Conservation (phyloP, 1,140 invertebrate genomes). For the Neomicropteryx cornuta region DNA sequence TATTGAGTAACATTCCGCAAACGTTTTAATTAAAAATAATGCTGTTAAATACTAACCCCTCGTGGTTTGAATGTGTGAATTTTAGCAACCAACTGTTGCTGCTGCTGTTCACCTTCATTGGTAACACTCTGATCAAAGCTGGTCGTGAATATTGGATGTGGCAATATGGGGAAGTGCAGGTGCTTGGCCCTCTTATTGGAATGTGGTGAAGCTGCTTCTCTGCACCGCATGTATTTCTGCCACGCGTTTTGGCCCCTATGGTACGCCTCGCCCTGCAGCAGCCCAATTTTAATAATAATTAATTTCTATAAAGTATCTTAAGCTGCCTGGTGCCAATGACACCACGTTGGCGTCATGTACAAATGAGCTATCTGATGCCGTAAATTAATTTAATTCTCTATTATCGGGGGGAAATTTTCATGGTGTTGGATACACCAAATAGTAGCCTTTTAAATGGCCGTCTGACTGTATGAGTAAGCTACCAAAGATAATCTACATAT, state of each 20-base stretch:
- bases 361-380: not conserved
- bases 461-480: no score
- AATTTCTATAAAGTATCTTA: no score
- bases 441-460: no score
- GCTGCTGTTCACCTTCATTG: conserved; percentile 15
- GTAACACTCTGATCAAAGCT: conserved; percentile 22
- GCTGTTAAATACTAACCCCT: conserved; percentile 50
- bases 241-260: conserved; percentile 81
- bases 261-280: conserved; percentile 52
- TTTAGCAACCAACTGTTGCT: conserved; percentile 50
- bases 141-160: conserved; percentile 33
- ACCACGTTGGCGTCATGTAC: no score
- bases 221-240: conserved; percentile 77
- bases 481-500: no score
- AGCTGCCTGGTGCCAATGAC: no score
- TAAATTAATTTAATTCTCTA: not conserved
- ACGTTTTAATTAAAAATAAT: conserved; percentile 5
- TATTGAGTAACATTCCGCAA: no score
- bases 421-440: no score
- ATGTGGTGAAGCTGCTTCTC: conserved; percentile 78
- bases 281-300: not conserved
- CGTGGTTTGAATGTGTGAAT: conserved; percentile 78
- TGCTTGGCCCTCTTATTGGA: conserved; percentile 72
- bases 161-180: conserved; percentile 24
- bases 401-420: no score